Evolutionary conservation across 2,888 invertebrate species (phyloP).

Genomic region (Oeneis ivallda): DNA sequence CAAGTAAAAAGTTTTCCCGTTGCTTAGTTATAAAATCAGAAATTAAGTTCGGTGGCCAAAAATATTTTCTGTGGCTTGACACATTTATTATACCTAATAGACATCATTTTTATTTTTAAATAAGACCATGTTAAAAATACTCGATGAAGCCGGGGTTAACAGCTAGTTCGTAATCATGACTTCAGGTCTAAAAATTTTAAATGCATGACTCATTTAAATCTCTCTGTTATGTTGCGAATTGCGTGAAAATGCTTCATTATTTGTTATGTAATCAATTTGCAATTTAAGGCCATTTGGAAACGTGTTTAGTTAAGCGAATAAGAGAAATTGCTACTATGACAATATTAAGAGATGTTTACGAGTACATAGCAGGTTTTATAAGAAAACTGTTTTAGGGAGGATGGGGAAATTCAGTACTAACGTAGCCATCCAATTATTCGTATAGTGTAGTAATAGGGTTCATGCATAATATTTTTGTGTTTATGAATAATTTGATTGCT

Average conservation of each 20-base stretch:
- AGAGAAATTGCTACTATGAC: constrained; percentile 23
- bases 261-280: constrained; percentile 33
- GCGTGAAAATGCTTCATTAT: constrained; percentile 33
- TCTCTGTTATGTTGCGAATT: constrained; percentile 23
- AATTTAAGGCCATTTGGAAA: constrained; percentile 32
- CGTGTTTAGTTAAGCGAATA: constrained; percentile 28
- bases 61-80: too few relatives aligned
- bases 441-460: too few relatives aligned
- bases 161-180: not conserved
- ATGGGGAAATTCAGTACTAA: constrained; percentile 6
- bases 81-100: too few relatives aligned
- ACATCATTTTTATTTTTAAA: too few relatives aligned
- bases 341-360: constrained; percentile 31
- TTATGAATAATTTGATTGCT: too few relatives aligned
- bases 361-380: constrained; percentile 9
- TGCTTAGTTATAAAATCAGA: too few relatives aligned
- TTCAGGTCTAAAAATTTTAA: not conserved
- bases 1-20: too few relatives aligned
- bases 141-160: not conserved
- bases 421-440: too few relatives aligned
- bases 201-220: constrained; percentile 21
- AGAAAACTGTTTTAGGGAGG: not conserved
- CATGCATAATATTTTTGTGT: too few relatives aligned
- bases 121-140: not conserved
- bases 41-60: too few relatives aligned